Base-by-base conservation (phyloP, 2,888 invertebrate genomes). In the Perizoma affinitatum region DNA sequence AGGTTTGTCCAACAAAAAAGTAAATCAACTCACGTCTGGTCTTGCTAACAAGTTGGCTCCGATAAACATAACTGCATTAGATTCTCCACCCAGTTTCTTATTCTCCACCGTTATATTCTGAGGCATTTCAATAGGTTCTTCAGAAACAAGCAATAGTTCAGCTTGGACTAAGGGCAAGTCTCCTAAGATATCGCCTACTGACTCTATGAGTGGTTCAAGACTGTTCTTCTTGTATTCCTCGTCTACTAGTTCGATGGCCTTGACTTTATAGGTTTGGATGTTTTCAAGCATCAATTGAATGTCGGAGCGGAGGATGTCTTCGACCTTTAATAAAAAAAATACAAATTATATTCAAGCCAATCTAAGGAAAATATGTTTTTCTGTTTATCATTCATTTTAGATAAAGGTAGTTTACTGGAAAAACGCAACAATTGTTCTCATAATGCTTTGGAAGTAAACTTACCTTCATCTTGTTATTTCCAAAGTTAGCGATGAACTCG, bases 211-310 rank as follows among this genome's bases (percentile, higher is more conserved):
- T 0, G 94, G 92, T 58, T 87, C 75, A 46, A 90, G 85, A 6
- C 81, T 86, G 53, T 92, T 88, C 5, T 79, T 83, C 46, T 93
- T 90, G 66, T 93, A 93, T 49, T 93, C 92, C 38, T 88, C 87
- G 51, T 93, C 93, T 67, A 84, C 76, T 61, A 94, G 53, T 81
- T 95, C 94, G 34, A 94, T 87, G 42, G 86, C 84, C 79, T 94
- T 95, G 0, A 96, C 91, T 88, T 95, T 95, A 66, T 93, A 84
- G 0, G 88, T 90, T 56, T 93, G 92, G 0, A 93, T 80, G 76
- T 97, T 97, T 82, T 97, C 97, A 0, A 96, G 79, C 0, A 95
- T 93, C 0, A 96, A 78, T 80, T 97, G 97, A 5, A 96, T 87
- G 74, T 94, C 90, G 0, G 93, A 84, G 34, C 95, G 88, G 0